Percentiles rank a stretch among this genome's conserved stretches.
Conservation (phyloP, 2,888 invertebrate species). For the Morinoia aosen region DNA sequence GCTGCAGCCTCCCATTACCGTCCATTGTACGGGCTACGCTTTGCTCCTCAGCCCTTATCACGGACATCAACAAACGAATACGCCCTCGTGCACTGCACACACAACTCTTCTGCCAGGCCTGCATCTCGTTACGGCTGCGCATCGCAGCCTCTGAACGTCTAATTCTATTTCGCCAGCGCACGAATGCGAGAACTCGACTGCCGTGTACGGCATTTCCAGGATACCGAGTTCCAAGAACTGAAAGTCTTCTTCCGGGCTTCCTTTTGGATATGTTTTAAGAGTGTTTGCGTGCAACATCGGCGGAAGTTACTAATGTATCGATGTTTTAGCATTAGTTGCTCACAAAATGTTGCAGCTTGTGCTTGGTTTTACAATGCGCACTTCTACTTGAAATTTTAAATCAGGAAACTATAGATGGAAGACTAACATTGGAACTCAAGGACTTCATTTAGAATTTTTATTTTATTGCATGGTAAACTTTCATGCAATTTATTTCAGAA, state of each 20-base stretch:
- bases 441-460: background rate
- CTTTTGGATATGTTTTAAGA: background rate
- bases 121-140: background rate
- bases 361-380: too few relatives aligned
- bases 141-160: background rate
- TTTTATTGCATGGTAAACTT: background rate
- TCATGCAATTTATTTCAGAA: background rate
- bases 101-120: background rate
- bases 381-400: too few relatives aligned
- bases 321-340: background rate
- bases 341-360: background rate
- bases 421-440: background rate
- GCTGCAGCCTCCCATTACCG: conserved; percentile 1
- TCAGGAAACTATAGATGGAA: too few relatives aligned
- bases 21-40: background rate
- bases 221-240: background rate
- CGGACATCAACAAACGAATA: background rate
- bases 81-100: background rate
- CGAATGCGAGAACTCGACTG: background rate
- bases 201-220: background rate
- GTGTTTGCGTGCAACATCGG: background rate
- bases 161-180: background rate
- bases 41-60: background rate
- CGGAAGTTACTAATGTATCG: background rate
- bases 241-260: background rate